A percentile compares a stretch with the other conserved stretches of the same genome.
Conservation (phyloP, 2,888 invertebrate species). For the Salticus scenicus region DNA sequence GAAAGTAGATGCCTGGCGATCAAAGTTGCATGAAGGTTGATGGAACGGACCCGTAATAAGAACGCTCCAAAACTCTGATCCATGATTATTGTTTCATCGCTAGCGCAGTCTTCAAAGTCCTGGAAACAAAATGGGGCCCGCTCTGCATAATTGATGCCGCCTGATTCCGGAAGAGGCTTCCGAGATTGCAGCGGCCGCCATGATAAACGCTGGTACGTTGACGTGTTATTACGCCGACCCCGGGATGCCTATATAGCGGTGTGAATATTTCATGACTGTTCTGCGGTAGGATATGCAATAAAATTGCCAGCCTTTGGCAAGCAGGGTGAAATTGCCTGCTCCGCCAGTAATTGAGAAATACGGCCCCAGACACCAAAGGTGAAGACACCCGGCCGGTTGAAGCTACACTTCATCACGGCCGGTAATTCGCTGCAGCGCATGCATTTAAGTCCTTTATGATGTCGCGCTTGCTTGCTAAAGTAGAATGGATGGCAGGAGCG, state of each 20-base stretch:
- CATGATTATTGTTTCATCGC: constrained; percentile 70
- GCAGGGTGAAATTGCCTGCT: constrained; percentile 71
- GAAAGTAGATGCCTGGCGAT: constrained; percentile 63
- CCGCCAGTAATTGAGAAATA: constrained; percentile 69
- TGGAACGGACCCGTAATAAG: constrained; percentile 69
- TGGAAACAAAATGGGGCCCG: constrained; percentile 60
- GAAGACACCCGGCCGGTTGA: constrained; percentile 55
- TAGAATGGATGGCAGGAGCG: constrained; percentile 65
- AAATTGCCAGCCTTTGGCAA: constrained; percentile 64
- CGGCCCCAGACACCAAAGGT: constrained; percentile 71
- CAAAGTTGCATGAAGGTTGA: constrained; percentile 68
- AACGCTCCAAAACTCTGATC: constrained; percentile 68
- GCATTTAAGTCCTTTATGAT: constrained; percentile 70
- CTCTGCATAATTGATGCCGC: constrained; percentile 65
- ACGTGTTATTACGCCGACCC: constrained; percentile 70
- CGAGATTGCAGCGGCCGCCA: constrained; percentile 67
- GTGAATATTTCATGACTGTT: constrained; percentile 68
- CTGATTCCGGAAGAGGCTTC: constrained; percentile 65
- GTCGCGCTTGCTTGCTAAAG: constrained; percentile 54
- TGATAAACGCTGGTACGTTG: constrained; percentile 70
- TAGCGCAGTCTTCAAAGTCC: constrained; percentile 62
- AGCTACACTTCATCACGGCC: constrained; percentile 67
- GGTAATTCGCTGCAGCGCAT: constrained; percentile 59
- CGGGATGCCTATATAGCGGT: constrained; percentile 69
- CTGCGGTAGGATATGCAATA: constrained; percentile 63